A percentile compares a stretch with the other conserved stretches of the same genome.
Conservation (phyloP, 2,888 invertebrate species). For the Drosophila histrio region DNA sequence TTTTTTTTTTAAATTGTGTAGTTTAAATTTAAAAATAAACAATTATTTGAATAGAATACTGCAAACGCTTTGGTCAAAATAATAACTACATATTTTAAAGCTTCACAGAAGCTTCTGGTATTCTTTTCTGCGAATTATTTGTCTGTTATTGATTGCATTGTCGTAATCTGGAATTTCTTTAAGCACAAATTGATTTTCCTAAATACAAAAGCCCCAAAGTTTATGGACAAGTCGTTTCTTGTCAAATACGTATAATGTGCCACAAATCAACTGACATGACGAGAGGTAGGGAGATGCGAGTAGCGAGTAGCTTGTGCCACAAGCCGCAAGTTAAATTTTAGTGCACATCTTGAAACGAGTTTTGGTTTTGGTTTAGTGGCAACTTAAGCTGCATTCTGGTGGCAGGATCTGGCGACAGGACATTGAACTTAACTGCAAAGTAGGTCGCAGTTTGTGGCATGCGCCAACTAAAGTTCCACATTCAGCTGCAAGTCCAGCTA, state of each 20-base stretch:
- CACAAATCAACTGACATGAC: not conserved
- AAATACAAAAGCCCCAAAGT: not conserved
- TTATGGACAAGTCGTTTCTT: not conserved
- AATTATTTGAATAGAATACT: too few species aligned
- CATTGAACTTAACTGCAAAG: constrained; percentile 47
- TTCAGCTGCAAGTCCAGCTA: not conserved
- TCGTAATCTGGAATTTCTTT: not conserved
- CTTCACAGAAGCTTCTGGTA: too few species aligned
- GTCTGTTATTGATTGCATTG: too few species aligned
- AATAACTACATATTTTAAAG: too few species aligned
- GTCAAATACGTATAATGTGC: not conserved
- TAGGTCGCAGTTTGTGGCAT: constrained; percentile 31
- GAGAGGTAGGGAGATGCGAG: not conserved
- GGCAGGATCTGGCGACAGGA: constrained; percentile 53
- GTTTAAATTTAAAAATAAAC: too few species aligned
- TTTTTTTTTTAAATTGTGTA: too few species aligned
- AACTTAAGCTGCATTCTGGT: constrained; percentile 4
- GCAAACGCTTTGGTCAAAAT: too few species aligned
- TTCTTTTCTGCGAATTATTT: too few species aligned
- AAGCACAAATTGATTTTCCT: not conserved
- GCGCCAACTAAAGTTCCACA: not conserved
- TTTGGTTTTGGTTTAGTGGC: constrained; percentile 6
- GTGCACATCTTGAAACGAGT: constrained; percentile 28
- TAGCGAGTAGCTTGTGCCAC: not conserved
- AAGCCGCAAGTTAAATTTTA: not conserved